Conservation (phyloP, 2,797 vertebrate genomes). For the Aphelocoma californica region DNA sequence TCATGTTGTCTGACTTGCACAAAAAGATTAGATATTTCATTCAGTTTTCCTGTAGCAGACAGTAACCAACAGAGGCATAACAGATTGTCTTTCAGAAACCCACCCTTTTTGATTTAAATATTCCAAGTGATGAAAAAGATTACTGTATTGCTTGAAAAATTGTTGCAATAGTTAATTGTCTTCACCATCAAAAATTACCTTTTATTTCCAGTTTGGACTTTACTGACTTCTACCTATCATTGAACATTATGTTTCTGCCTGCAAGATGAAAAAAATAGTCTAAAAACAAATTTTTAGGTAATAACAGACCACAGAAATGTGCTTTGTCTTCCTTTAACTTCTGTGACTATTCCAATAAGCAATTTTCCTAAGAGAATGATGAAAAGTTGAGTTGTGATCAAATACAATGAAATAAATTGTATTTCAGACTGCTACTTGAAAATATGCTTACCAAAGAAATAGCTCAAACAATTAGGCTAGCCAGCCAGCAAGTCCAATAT, state of each 20-base stretch:
- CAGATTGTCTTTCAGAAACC: neutral
- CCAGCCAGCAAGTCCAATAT: neutral
- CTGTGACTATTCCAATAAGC: neutral
- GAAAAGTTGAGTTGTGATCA: neutral
- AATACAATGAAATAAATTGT: neutral
- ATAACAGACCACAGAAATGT: neutral
- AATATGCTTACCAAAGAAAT: neutral
- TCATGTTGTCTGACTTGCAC: neutral
- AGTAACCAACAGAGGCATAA: neutral
- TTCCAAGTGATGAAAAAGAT: neutral
- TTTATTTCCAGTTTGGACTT: neutral
- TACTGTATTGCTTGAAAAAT: neutral
- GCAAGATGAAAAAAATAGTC: neutral
- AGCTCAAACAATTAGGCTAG: neutral
- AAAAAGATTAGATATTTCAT: neutral
- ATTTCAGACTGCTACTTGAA: neutral
- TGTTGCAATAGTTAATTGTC: neutral
- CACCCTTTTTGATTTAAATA: neutral
- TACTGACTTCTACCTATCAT: neutral
- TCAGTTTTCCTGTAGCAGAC: neutral
- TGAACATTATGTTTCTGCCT: neutral
- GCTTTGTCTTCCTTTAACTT: neutral
- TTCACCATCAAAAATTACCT: neutral
- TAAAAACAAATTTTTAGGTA: neutral
- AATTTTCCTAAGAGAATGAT: neutral